Evolutionary conservation across 2,888 invertebrate species (phyloP).

Genomic region (Cryptocheilus praepositus): DNA sequence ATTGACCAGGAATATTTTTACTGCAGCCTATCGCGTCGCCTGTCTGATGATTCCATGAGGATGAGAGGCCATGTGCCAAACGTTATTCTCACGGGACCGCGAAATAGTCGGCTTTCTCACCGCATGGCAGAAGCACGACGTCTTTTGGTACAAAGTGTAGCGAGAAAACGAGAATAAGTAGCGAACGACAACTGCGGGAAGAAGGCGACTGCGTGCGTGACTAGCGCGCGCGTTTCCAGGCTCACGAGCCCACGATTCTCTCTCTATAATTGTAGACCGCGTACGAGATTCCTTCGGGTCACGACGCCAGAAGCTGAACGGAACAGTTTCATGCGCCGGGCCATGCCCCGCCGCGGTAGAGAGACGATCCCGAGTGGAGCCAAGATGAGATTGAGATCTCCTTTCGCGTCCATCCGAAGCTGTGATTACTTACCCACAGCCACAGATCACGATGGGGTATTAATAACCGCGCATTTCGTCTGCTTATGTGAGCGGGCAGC

Average conservation of each 20-base stretch:
- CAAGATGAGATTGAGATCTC: constrained; percentile 43
- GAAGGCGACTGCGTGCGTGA: neutral
- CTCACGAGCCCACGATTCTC: constrained; percentile 14
- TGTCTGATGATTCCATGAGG: too few species aligned
- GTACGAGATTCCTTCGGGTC: constrained; percentile 22
- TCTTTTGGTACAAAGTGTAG: too few species aligned
- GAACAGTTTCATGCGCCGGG: constrained; percentile 19
- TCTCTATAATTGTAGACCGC: constrained; percentile 29
- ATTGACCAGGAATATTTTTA: too few species aligned
- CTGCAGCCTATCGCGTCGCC: too few species aligned
- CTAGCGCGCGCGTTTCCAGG: neutral
- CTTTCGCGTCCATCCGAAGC: constrained; percentile 33
- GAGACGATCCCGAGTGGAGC: constrained; percentile 16
- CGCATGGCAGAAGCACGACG: too few species aligned
- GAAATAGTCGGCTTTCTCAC: too few species aligned
- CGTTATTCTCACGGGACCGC: too few species aligned
- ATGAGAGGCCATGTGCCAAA: too few species aligned
- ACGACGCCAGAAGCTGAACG: constrained; percentile 33
- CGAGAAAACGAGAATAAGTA: too few species aligned
- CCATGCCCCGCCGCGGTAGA: constrained; percentile 1
- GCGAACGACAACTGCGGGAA: too few species aligned
- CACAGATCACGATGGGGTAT: constrained; percentile 46
- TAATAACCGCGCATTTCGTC: constrained; percentile 44
- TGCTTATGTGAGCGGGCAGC: neutral
- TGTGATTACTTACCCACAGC: constrained; percentile 39